Conservation (phyloP, 2,797 vertebrate species). For the Lacerta agilis region DNA sequence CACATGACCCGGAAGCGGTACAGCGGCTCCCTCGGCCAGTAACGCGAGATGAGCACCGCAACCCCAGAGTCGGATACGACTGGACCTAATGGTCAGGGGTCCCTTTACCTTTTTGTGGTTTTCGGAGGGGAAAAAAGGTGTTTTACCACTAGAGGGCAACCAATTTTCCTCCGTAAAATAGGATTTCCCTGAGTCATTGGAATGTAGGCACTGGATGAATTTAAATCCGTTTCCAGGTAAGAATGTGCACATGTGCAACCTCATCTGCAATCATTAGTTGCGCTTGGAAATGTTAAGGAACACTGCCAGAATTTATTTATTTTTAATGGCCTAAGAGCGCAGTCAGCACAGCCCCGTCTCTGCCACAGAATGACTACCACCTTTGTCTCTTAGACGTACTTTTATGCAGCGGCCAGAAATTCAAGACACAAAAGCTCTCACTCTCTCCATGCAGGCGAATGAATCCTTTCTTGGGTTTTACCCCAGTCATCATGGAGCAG, state of each 20-base stretch:
- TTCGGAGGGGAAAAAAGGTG: background rate
- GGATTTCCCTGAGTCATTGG: background rate
- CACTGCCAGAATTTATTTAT: background rate
- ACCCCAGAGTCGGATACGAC: no score
- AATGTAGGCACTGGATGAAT: background rate
- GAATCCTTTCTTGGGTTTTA: background rate
- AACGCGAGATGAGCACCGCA: no score
- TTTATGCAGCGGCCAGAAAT: background rate
- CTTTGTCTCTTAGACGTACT: background rate
- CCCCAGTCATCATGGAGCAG: background rate
- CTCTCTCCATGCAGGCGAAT: background rate
- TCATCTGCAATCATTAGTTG: background rate
- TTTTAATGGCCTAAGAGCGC: no score
- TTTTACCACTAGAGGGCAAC: conserved; percentile 66
- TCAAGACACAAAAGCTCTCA: background rate
- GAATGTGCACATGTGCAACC: background rate
- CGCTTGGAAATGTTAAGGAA: background rate
- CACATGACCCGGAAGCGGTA: no score
- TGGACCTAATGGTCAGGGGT: no score
- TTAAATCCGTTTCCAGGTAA: background rate
- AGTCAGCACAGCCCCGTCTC: background rate
- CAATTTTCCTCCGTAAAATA: conserved; percentile 6
- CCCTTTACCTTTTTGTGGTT: no score
- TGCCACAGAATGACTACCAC: background rate
- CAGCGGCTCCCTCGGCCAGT: no score